Evolutionary conservation across 2,888 invertebrate species (phyloP).

Genomic region (Dyspetes luteomarginatus): DNA sequence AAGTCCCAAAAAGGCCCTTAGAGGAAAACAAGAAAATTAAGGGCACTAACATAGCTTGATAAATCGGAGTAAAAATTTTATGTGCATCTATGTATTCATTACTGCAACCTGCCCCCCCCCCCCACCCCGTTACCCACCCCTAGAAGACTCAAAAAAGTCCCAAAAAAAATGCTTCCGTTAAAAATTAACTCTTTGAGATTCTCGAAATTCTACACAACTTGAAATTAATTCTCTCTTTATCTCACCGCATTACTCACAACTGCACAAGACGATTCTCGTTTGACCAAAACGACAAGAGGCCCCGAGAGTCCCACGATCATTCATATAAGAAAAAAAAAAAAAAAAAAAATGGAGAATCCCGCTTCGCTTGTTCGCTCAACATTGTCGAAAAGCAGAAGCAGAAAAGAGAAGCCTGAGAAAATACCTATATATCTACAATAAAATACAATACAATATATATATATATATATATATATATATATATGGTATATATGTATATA

Average conservation of each 20-base stretch:
- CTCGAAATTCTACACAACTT: too few species aligned
- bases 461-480: constrained; percentile 10
- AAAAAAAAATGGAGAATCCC: constrained; percentile 26
- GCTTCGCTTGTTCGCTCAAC: constrained; percentile 27
- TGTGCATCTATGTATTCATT: too few species aligned
- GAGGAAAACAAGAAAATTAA: too few species aligned
- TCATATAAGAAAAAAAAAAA: not conserved
- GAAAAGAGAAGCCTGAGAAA: constrained; percentile 28
- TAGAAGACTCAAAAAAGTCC: too few species aligned
- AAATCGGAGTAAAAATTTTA: too few species aligned
- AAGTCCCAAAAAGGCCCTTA: too few species aligned
- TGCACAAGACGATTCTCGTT: constrained; percentile 3
- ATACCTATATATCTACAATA: constrained; percentile 9
- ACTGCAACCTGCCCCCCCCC: too few species aligned
- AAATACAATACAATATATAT: not conserved
- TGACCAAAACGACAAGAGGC: constrained; percentile 1
- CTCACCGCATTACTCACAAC: not conserved
- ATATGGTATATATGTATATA: too few species aligned
- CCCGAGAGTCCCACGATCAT: constrained; percentile 39
- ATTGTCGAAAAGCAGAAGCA: constrained; percentile 32
- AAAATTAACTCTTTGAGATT: too few species aligned
- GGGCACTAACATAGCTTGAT: too few species aligned
- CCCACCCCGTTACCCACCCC: too few species aligned
- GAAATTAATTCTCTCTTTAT: not conserved
- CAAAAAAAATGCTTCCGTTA: too few species aligned